Conservation (phyloP, 30 jellyfish, hydroid and myxozoan genomes). For the Aurelia coerulea region DNA sequence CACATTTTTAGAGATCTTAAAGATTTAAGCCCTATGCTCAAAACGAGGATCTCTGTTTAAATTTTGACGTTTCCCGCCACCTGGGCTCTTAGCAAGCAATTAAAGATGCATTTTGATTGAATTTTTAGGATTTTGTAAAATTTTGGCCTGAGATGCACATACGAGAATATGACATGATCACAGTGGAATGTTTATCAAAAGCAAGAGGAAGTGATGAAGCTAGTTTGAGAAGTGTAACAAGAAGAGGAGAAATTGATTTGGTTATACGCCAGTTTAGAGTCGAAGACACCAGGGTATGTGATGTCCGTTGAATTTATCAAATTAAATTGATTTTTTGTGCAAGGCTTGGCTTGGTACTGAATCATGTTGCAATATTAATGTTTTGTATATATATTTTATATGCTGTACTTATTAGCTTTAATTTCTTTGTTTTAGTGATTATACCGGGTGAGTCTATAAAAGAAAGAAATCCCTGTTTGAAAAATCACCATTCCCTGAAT, state of each 20-base stretch:
- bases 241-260: slow-evolving; percentile 74
- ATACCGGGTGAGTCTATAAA: too few species aligned
- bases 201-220: slow-evolving; percentile 49
- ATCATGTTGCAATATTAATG: neutral
- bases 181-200: slow-evolving; percentile 79
- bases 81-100: too few species aligned
- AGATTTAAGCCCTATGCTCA: too few species aligned
- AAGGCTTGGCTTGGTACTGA: neutral
- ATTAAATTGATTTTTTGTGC: neutral
- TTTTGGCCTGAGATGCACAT: slow-evolving; percentile 92
- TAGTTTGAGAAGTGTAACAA: slow-evolving; percentile 45
- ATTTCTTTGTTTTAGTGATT: neutral
- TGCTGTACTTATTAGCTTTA: neutral
- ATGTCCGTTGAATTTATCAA: neutral
- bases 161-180: slow-evolving; percentile 78
- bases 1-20: too few species aligned
- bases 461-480: too few species aligned
- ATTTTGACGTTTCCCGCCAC: too few species aligned
- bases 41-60: too few species aligned
- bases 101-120: too few species aligned
- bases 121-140: slow-evolving; percentile 78
- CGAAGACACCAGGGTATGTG: slow-evolving; percentile 90
- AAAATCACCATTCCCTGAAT: too few species aligned
- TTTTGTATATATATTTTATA: neutral
- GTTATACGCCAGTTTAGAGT: slow-evolving; percentile 77